Conservation (phyloP, 2,797 vertebrate genomes). For the Hapalemur alaotrensis region DNA sequence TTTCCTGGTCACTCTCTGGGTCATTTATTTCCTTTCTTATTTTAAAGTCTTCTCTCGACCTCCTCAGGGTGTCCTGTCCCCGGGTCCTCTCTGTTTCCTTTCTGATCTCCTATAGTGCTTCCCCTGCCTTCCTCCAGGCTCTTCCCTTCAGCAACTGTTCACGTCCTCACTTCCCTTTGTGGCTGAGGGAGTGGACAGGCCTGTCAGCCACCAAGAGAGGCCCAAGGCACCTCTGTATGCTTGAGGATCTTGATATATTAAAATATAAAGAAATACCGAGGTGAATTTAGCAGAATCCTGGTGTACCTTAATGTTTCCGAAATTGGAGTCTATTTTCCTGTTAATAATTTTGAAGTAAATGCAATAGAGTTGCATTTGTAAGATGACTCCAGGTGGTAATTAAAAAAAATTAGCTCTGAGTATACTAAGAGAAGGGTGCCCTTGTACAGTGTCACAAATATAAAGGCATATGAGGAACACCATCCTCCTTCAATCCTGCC, state of each 20-base stretch:
- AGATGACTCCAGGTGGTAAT: not conserved
- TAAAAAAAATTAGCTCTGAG: not conserved
- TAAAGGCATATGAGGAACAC: not conserved
- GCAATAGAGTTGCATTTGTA: not conserved
- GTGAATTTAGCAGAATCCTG: not conserved
- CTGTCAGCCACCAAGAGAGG: not conserved
- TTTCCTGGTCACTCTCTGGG: not conserved
- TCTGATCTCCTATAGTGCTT: no score
- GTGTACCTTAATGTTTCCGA: not conserved
- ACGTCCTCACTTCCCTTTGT: not conserved
- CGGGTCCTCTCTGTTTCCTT: not conserved
- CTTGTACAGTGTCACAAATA: no score
- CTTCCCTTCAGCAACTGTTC: not conserved
- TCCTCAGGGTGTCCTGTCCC: not conserved
- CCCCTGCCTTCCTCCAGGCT: accelerated
- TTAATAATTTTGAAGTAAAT: not conserved
- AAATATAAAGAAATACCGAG: not conserved
- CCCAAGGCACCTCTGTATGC: not conserved
- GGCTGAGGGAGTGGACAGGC: not conserved
- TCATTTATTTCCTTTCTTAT: not conserved
- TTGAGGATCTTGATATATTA: not conserved
- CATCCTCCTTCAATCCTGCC: not conserved
- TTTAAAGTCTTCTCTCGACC: not conserved
- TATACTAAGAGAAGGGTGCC: not conserved
- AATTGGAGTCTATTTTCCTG: not conserved